A percentile compares a stretch with the other conserved stretches of the same genome.
Evolutionary conservation across 2,113 vertebrate species (phyloP).

Genomic region (Odobenus rosmarus): DNA sequence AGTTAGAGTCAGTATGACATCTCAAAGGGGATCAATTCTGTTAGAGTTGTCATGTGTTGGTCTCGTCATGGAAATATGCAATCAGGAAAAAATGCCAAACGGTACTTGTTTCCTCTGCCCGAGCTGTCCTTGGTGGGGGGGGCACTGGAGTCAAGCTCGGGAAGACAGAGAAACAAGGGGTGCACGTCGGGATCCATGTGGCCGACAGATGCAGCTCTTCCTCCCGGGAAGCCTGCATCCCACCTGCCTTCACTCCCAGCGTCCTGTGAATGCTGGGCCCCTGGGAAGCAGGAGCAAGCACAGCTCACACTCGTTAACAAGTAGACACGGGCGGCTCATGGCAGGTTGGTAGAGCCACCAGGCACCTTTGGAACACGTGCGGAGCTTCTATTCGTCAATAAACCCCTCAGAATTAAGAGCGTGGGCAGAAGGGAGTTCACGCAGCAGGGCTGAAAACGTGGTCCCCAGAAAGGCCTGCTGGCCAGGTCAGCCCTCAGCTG

Average conservation of each 20-base stretch:
- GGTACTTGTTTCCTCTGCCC: background rate
- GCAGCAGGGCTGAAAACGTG: background rate
- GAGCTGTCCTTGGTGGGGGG: background rate
- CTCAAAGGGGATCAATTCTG: background rate
- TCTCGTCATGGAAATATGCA: background rate
- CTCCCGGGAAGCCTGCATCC: background rate
- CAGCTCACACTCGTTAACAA: background rate
- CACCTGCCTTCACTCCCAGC: background rate
- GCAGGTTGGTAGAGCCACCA: accelerated
- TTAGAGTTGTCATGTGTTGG: no score
- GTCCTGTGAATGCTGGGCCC: background rate
- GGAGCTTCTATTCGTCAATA: background rate
- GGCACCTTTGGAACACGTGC: no score
- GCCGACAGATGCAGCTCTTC: background rate
- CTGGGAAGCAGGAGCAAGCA: background rate
- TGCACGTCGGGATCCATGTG: background rate
- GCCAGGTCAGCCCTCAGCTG: background rate
- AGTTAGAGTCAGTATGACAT: background rate
- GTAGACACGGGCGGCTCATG: background rate
- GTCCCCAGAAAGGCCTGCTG: background rate
- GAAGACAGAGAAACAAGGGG: background rate
- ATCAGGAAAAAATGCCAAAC: background rate
- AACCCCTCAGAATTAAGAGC: background rate
- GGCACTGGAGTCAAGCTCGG: background rate
- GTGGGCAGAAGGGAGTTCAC: background rate